A percentile compares a stretch with the other conserved stretches of the same genome.
Conservation (phyloP, 1,140 invertebrate genomes). For the Drosophila simulans region DNA sequence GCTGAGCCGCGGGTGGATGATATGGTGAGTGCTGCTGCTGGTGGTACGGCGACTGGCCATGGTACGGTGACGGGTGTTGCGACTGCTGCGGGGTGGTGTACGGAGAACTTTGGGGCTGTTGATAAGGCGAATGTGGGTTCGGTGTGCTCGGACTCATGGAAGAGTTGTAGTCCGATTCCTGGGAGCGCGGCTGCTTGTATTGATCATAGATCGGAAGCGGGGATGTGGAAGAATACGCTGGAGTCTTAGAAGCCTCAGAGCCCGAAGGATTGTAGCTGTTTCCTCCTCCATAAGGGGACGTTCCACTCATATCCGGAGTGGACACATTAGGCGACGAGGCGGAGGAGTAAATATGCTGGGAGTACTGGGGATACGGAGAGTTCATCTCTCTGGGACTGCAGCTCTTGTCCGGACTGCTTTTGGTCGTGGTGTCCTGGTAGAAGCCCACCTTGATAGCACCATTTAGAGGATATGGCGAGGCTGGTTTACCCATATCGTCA, state of each 20-base stretch:
- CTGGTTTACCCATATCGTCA: conserved; percentile 86
- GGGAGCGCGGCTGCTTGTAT: conserved; percentile 85
- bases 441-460: conserved; percentile 91
- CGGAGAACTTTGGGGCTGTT: conserved; percentile 83
- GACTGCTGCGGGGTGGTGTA: conserved; percentile 84
- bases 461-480: conserved; percentile 88
- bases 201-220: conserved; percentile 85
- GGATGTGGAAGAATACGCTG: conserved; percentile 78
- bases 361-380: conserved; percentile 87
- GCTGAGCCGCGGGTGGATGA: conserved; percentile 62
- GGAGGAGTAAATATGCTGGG: conserved; percentile 87
- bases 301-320: conserved; percentile 78
- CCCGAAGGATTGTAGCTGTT: conserved; percentile 78
- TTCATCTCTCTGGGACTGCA: conserved; percentile 88
- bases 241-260: conserved; percentile 80
- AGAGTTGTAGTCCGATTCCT: conserved; percentile 84
- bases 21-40: conserved; percentile 72
- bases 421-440: conserved; percentile 91
- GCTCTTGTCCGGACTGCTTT: conserved; percentile 90
- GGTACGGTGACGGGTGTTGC: conserved; percentile 81
- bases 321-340: conserved; percentile 85
- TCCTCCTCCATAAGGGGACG: conserved; percentile 75
- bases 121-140: conserved; percentile 83
- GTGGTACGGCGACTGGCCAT: conserved; percentile 85
- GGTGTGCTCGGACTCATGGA: conserved; percentile 84